Evolutionary conservation across 2,888 invertebrate genomes (phyloP), one percentile per base, ranked within the genome.

Genomic region (Clostera curtula): DNA sequence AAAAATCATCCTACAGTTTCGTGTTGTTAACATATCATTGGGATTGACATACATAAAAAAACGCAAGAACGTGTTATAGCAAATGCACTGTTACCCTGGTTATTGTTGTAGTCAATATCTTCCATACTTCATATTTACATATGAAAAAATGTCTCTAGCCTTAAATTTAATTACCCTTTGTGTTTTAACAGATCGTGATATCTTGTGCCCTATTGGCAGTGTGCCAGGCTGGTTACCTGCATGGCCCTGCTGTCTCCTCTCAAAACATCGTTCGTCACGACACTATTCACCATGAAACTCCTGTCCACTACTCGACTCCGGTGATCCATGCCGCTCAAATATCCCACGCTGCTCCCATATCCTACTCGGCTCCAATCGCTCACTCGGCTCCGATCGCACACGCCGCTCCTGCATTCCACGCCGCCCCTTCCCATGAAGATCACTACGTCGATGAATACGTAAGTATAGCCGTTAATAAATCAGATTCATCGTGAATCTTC

Each of bases 371-470:
- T 12, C 26, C 41, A 4, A 36, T 35, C n/a, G 30, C 33, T 5
- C 48, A 49, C 12, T 35, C 39, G 56, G 47, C 47, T 3, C 34
- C 40, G 2, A 38, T 41, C 7, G 24, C 31, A 3, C 58, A 56
- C 17, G 28, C 29, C 5, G 46, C 55, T 4, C 51, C 48, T 3
- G 34, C 40, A 2, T 23, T 39, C 27, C 52, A 47, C 24, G 41
- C 47, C 13, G 53, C 55, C 4, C 51, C 55, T 0, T 27, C 28
- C 5, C 54, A 54, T 21, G 43, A 77, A 23, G 75, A 62, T 7
- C 79, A 80, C 40, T 79, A 76, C 31, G 70, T 82, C 44, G 82
- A 76, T 58, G 79, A 82, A 79, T 76, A 73, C 47, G 83, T 83
- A 54, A 54, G 74, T 64, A 27, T 17, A 22, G 14, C 11, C 22